These are phyloP conservation scores for Hemicentrotus pulcherrimus DNA, from an alignment of 35 echinoderm and acorn worm genomes.

Conservation along the genomic window DNA sequence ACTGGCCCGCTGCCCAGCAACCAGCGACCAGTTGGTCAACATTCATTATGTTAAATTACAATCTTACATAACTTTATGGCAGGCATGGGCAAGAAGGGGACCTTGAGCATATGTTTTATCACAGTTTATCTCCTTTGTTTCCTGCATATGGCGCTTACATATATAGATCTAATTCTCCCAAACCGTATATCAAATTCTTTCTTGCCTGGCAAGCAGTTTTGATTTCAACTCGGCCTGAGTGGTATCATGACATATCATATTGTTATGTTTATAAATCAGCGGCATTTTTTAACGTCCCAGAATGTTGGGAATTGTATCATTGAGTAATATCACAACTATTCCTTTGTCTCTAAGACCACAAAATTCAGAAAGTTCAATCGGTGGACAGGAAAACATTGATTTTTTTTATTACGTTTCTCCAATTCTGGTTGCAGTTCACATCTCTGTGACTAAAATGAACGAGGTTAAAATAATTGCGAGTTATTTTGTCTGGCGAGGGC, in stretches of 20 bases:
- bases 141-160: not conserved
- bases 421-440: not conserved
- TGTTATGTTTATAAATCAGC: constrained; percentile 7
- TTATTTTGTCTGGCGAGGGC: not conserved
- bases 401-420: constrained; percentile 3
- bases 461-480: not conserved
- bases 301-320: not conserved
- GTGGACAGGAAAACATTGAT: constrained; percentile 2
- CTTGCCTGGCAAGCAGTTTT: constrained; percentile 1
- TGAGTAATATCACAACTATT: not conserved
- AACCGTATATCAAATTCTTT: not conserved
- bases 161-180: not conserved
- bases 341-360: not conserved
- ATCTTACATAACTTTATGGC: constrained; percentile 54
- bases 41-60: constrained; percentile 27
- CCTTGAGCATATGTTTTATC: constrained; percentile 40
- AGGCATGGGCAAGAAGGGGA: not conserved
- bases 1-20: constrained; percentile 23
- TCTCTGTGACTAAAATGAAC: not conserved
- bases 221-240: not conserved
- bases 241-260: not conserved
- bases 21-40: constrained; percentile 42
- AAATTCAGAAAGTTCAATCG: constrained; percentile 6
- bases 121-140: constrained; percentile 14
- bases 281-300: not conserved